phyloP scores from a whole-genome alignment of 2,888 invertebrate species.

The Smittia sp. region DNA sequence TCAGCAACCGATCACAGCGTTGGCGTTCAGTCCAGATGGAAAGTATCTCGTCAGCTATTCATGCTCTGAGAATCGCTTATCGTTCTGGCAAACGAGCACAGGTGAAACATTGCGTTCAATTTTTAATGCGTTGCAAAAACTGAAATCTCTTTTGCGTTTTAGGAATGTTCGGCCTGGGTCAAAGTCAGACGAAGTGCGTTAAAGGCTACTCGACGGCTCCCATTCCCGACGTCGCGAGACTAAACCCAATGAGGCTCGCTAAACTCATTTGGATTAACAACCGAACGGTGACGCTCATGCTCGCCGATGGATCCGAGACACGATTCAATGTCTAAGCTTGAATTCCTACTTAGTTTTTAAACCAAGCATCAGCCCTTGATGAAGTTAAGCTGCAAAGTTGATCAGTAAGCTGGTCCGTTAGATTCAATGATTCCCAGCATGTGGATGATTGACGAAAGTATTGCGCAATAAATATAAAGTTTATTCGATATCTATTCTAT shows the following conservation, averaged over 20 bases:
- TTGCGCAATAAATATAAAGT: too few species aligned
- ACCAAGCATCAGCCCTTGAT: too few species aligned
- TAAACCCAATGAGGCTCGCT: conserved; percentile 86
- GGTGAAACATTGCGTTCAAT: conserved; percentile 55
- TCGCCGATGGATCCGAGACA: conserved; percentile 93
- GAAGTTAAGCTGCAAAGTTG: too few species aligned
- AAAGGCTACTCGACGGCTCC: conserved; percentile 93
- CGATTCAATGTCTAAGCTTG: conserved; percentile 70
- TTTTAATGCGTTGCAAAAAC: not conserved
- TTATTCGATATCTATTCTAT: too few species aligned
- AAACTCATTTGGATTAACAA: conserved; percentile 94
- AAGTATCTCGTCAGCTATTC: conserved; percentile 96
- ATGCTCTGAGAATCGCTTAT: conserved; percentile 87
- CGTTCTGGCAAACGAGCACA: conserved; percentile 96
- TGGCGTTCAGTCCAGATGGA: conserved; percentile 96
- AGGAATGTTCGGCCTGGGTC: conserved; percentile 96
- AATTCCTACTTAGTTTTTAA: not conserved
- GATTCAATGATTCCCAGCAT: too few species aligned
- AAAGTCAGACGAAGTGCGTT: conserved; percentile 93
- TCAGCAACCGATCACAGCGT: conserved; percentile 80
- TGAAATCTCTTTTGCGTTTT: conserved; percentile 42
- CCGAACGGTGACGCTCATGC: conserved; percentile 86
- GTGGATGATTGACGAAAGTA: too few species aligned
- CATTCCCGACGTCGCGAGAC: conserved; percentile 79
- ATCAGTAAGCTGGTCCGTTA: too few species aligned